Evolutionary conservation across 2,888 invertebrate genomes (phyloP), one percentile per base, ranked within the genome.

Genomic region (Tanytarsus gracilentus): DNA sequence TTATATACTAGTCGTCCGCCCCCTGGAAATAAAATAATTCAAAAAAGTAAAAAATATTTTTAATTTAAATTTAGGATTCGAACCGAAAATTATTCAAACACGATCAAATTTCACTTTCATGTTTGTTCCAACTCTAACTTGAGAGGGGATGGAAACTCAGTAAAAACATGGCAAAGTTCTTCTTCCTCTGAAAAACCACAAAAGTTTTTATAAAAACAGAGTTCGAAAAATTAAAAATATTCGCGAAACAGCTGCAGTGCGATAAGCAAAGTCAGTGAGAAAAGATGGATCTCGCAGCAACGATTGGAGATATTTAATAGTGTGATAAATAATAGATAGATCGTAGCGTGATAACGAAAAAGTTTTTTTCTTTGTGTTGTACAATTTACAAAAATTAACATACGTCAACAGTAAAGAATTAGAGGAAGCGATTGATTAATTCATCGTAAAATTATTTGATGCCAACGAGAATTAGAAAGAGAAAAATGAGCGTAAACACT

Each of bases 401-500:
- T 44, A 44, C 44, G 44, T 44, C 44, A 50, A 50, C 25, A 26
- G 14, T 14, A 50, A 25, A 50, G 21, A 44, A 14, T 9, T 44
- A 18, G 11, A 48, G 23, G 3, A 44, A 21, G 14, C 27, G 14
- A 50, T 50, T 21, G 4, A 27, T 50, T 44, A 44, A 44, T 44
- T 8, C 11, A 11, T 50, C 2, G 11, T 27, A 26, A 25, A n/a
- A 18, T 6, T 40, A 53, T 55, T 62, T 50, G 7, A 63, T 63
- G 63, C 60, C 29, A 61, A 61, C 36, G 53, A 11, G 18, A 44
- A 60, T 55, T 30, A 52, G 61, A 53, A 59, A 52, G 18, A 68
- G 70, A 61, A 78, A 73, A 68, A 83, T 83, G 83, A 79, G 76
- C 64, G 77, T 77, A 16, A 74, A 75, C 25, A 75, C 74, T 76